Conservation (phyloP, 2,888 invertebrate species). For the Eurois occulta region DNA sequence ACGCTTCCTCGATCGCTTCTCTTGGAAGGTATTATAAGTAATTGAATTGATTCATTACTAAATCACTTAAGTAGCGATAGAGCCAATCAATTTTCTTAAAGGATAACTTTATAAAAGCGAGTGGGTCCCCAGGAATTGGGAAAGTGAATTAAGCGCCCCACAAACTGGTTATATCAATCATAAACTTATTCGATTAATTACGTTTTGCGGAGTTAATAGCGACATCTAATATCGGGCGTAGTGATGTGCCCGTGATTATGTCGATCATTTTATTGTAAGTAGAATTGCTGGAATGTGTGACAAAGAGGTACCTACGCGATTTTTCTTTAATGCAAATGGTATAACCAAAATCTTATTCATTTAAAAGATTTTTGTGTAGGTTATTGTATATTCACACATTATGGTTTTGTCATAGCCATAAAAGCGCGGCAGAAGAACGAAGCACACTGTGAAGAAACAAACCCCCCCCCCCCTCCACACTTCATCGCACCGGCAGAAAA, state of each 20-base stretch:
- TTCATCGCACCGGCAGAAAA: no score
- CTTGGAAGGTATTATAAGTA: slow-evolving; percentile 73
- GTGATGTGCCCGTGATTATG: slow-evolving; percentile 71
- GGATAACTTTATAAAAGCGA: slow-evolving; percentile 89
- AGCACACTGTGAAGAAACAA: no score
- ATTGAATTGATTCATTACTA: slow-evolving; percentile 83
- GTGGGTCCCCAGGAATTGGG: slow-evolving; percentile 84
- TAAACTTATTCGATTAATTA: slow-evolving; percentile 91
- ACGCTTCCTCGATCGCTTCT: slow-evolving; percentile 74
- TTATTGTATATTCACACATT: background rate
- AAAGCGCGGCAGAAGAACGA: no score
- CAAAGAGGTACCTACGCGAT: no score
- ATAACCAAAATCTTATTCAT: background rate
- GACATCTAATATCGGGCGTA: slow-evolving; percentile 88
- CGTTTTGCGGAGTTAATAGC: slow-evolving; percentile 91
- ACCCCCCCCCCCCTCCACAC: no score
- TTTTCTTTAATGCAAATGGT: background rate
- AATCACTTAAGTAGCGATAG: slow-evolving; percentile 84
- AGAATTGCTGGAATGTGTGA: background rate
- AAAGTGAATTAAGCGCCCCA: slow-evolving; percentile 90
- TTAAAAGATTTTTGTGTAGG: background rate
- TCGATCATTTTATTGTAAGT: slow-evolving; percentile 43
- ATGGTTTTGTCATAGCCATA: background rate
- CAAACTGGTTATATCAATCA: slow-evolving; percentile 91
- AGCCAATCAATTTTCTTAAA: slow-evolving; percentile 88